phyloP scores from a whole-genome alignment of 1,140 invertebrate genomes.

The Myzus persicae region DNA sequence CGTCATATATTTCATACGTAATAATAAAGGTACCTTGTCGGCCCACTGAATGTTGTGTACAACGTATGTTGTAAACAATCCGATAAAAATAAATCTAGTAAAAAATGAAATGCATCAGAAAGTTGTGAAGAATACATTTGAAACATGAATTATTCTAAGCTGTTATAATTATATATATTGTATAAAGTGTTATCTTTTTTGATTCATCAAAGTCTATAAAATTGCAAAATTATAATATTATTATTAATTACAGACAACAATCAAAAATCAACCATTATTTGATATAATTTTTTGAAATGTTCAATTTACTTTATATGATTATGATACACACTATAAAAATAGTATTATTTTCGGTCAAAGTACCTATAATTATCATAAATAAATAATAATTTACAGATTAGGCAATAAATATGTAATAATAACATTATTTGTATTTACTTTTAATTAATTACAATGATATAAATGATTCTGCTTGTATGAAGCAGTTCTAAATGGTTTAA shows the following conservation, averaged over 20 bases:
- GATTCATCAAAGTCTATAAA: not conserved
- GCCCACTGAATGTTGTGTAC: not conserved
- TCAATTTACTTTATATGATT: not conserved
- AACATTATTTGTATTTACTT: not conserved
- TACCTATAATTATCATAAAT: not conserved
- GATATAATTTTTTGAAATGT: not conserved
- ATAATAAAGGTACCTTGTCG: not conserved
- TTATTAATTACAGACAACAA: not conserved
- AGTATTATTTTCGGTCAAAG: not conserved
- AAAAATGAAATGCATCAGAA: not conserved
- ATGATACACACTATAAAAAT: not conserved
- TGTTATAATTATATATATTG: not conserved
- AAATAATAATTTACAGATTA: not conserved
- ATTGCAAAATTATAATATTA: not conserved
- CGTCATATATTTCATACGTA: not conserved
- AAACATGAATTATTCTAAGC: not conserved
- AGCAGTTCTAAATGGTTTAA: not conserved
- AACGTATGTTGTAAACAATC: not conserved
- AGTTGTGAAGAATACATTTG: not conserved
- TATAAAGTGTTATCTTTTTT: not conserved
- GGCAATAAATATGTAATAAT: not conserved
- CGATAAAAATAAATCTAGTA: not conserved
- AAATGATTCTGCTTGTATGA: not conserved
- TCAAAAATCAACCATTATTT: not conserved
- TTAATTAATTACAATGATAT: not conserved